phyloP scores from a whole-genome alignment of 1,140 invertebrate species.

The Tenebrio molitor region DNA sequence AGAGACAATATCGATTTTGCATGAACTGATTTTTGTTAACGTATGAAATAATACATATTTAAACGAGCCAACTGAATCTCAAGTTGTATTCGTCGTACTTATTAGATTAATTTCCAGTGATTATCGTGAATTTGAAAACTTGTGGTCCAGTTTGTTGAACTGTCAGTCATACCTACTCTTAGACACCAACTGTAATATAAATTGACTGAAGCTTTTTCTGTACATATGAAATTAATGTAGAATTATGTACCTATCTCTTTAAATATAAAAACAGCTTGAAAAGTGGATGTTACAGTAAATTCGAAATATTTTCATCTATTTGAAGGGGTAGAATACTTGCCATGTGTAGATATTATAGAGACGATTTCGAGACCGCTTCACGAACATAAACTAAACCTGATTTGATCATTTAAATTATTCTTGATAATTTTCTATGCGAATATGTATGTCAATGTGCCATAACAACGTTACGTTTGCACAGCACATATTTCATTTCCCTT shows the following conservation, averaged over 20 bases:
- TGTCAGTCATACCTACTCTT: slow-evolving; percentile 29
- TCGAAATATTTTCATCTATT: slow-evolving; percentile 45
- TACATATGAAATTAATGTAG: slow-evolving; percentile 53
- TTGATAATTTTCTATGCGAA: slow-evolving; percentile 45
- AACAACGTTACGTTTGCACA: slow-evolving; percentile 48
- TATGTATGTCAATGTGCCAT: slow-evolving; percentile 51
- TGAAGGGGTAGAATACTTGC: slow-evolving; percentile 50
- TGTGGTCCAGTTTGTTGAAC: slow-evolving; percentile 25
- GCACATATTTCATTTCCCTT: slow-evolving; percentile 41
- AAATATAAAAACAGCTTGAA: slow-evolving; percentile 43
- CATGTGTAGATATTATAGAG: slow-evolving; percentile 48
- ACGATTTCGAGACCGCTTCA: slow-evolving; percentile 43
- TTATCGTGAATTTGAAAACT: slow-evolving; percentile 16
- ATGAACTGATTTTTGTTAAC: slow-evolving; percentile 40
- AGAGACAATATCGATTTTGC: slow-evolving; percentile 44
- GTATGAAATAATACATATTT: neutral
- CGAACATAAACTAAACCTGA: slow-evolving; percentile 1
- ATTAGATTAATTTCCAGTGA: neutral
- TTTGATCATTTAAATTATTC: slow-evolving; percentile 31
- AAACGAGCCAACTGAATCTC: slow-evolving; percentile 25
- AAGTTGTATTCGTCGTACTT: slow-evolving; percentile 28
- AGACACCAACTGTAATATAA: slow-evolving; percentile 37
- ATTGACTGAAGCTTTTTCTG: slow-evolving; percentile 59
- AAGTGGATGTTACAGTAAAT: slow-evolving; percentile 42
- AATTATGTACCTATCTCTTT: slow-evolving; percentile 39